These are phyloP conservation scores for Aphelenchoides avenae DNA, from an alignment of 1,140 invertebrate genomes.

Conservation along the genomic window DNA sequence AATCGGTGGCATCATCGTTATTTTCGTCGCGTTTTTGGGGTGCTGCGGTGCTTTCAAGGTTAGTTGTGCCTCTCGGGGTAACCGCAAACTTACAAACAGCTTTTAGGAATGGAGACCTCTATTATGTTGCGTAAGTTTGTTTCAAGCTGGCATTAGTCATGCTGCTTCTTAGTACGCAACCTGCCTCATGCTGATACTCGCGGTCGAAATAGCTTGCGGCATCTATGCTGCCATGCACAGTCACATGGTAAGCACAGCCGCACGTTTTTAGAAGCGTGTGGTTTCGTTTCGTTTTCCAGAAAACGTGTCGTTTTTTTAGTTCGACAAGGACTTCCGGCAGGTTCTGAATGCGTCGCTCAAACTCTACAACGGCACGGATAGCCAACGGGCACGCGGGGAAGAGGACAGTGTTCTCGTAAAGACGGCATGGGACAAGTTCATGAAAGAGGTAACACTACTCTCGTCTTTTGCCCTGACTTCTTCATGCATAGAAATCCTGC, in stretches of 20 bases:
- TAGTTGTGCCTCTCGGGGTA: too few species aligned
- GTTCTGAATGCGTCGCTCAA: conserved; percentile 44
- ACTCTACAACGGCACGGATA: conserved; percentile 58
- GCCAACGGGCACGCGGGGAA: conserved; percentile 15
- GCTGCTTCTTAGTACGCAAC: conserved; percentile 49
- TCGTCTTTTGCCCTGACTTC: background rate
- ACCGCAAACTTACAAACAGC: conserved; percentile 14
- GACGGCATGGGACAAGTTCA: conserved; percentile 57
- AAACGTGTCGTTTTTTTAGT: conserved; percentile 26
- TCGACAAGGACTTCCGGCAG: conserved; percentile 53
- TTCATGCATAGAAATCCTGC: conserved; percentile 47
- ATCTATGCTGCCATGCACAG: conserved; percentile 57
- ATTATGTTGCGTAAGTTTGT: background rate
- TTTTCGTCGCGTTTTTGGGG: conserved; percentile 54
- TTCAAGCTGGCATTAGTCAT: background rate
- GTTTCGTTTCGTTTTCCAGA: conserved; percentile 3
- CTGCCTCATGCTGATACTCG: conserved; percentile 56
- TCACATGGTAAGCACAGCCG: conserved; percentile 35
- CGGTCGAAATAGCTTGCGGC: conserved; percentile 55
- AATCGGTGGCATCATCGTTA: conserved; percentile 51
- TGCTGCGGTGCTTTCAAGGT: conserved; percentile 59
- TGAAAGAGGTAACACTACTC: conserved; percentile 49
- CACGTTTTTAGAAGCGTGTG: conserved; percentile 15
- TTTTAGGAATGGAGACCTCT: background rate
- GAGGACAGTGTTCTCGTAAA: conserved; percentile 47